A percentile compares a stretch with the other conserved stretches of the same genome.
These are phyloP conservation scores for Leuciscus idus DNA, from an alignment of 2,113 vertebrate species.

Conservation along the genomic window DNA sequence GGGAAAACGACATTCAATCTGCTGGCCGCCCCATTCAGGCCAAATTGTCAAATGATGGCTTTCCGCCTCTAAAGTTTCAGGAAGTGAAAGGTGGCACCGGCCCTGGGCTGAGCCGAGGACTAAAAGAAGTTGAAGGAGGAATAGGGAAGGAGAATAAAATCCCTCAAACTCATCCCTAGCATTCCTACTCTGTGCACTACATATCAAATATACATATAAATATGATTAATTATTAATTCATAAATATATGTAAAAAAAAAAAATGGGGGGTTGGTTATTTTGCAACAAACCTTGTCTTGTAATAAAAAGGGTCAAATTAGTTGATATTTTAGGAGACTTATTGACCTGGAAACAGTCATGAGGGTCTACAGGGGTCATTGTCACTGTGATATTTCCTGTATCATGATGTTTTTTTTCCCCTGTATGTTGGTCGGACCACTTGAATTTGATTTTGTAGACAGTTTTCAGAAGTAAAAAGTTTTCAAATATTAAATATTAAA, in stretches of 20 bases:
- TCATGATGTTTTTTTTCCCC: background rate
- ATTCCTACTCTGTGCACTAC: conserved; percentile 10
- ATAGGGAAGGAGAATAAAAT: conserved; percentile 15
- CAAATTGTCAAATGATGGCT: conserved; percentile 91
- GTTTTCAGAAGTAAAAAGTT: too few relatives aligned
- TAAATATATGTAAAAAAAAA: too few relatives aligned
- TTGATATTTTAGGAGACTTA: background rate
- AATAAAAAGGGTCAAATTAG: background rate
- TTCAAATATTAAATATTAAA: background rate
- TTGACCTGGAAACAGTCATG: background rate
- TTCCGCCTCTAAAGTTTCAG: conserved; percentile 79
- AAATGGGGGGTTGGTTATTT: background rate
- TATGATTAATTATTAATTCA: background rate
- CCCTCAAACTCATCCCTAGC: background rate
- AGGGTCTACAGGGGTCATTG: background rate
- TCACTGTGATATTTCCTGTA: background rate
- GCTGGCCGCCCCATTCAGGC: conserved; percentile 75
- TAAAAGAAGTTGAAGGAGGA: conserved; percentile 25
- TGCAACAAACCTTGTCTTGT: background rate
- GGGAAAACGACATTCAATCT: conserved; percentile 93
- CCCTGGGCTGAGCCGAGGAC: conserved; percentile 12
- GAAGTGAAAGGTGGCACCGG: conserved; percentile 73
- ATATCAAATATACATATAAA: background rate
- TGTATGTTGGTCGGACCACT: too few relatives aligned
- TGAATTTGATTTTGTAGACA: background rate